phyloP scores from a whole-genome alignment of 1,140 invertebrate species.

The Phortica variegata region DNA sequence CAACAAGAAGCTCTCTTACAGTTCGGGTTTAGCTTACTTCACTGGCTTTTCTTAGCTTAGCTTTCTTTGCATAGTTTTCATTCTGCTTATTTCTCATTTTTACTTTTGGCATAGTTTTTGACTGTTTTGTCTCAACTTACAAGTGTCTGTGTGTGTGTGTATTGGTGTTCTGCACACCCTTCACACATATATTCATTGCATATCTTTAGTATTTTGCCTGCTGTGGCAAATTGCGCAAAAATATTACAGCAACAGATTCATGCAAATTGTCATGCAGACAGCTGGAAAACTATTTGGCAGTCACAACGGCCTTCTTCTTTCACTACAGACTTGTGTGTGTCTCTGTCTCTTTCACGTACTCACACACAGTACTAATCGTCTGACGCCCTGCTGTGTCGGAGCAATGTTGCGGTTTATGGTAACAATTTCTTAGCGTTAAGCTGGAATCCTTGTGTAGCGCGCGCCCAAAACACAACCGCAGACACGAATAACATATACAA shows the following conservation, averaged over 20 bases:
- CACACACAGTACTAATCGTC: too few species aligned
- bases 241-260: slow-evolving; percentile 40
- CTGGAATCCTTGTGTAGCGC: slow-evolving; percentile 51
- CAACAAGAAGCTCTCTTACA: too few species aligned
- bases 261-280: slow-evolving; percentile 53
- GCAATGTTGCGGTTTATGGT: too few species aligned
- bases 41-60: slow-evolving; percentile 19
- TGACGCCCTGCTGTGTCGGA: slow-evolving; percentile 23
- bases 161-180: slow-evolving; percentile 35
- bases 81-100: slow-evolving; percentile 9
- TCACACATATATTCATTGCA: too few species aligned
- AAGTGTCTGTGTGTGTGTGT: too few species aligned
- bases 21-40: slow-evolving; percentile 7
- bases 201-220: slow-evolving; percentile 43
- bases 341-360: too few species aligned
- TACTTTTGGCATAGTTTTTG: not conserved
- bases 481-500: too few species aligned
- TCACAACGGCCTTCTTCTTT: slow-evolving; percentile 39
- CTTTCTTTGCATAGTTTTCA: slow-evolving; percentile 18
- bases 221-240: slow-evolving; percentile 52
- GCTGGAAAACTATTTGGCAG: slow-evolving; percentile 32
- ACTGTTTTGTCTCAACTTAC: too few species aligned
- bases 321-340: too few species aligned
- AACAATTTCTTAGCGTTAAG: too few species aligned
- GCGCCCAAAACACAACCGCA: too few species aligned